Conservation (phyloP, 2,797 vertebrate species). For the Accipiter minullus region DNA sequence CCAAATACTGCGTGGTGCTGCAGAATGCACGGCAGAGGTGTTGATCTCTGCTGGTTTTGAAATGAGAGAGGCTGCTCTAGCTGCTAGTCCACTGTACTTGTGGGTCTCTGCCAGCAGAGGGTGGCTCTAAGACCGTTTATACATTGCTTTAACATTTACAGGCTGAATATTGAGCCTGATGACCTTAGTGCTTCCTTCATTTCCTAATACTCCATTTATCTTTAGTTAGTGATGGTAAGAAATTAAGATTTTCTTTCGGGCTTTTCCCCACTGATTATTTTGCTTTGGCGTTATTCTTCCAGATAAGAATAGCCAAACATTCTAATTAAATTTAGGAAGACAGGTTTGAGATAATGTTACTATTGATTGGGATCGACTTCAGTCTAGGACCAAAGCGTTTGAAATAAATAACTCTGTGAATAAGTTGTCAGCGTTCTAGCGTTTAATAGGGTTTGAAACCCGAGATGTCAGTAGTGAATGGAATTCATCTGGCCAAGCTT, state of each 20-base stretch:
- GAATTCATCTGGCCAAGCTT: not conserved
- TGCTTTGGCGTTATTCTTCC: not conserved
- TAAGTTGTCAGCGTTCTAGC: not conserved
- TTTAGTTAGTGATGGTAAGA: not conserved
- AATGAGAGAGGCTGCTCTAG: not conserved
- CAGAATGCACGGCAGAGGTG: fast-evolving
- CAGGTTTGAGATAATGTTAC: not conserved
- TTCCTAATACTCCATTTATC: not conserved
- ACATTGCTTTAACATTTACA: not conserved
- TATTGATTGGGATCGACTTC: not conserved
- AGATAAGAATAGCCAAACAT: not conserved
- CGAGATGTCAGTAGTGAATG: not conserved
- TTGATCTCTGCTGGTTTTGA: not conserved
- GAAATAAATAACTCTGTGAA: not conserved
- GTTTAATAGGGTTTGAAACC: not conserved
- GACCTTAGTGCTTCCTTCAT: not conserved
- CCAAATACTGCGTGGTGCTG: fast-evolving
- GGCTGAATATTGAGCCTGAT: fast-evolving
- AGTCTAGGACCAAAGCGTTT: not conserved
- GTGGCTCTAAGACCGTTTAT: fast-evolving
- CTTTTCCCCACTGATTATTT: not conserved
- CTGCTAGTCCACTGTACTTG: not conserved
- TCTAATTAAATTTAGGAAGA: not conserved
- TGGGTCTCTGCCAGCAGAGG: not conserved
- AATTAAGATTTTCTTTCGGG: not conserved